These are phyloP conservation scores for Hesperophylax magnus DNA, from an alignment of 1,140 invertebrate species.

Conservation along the genomic window DNA sequence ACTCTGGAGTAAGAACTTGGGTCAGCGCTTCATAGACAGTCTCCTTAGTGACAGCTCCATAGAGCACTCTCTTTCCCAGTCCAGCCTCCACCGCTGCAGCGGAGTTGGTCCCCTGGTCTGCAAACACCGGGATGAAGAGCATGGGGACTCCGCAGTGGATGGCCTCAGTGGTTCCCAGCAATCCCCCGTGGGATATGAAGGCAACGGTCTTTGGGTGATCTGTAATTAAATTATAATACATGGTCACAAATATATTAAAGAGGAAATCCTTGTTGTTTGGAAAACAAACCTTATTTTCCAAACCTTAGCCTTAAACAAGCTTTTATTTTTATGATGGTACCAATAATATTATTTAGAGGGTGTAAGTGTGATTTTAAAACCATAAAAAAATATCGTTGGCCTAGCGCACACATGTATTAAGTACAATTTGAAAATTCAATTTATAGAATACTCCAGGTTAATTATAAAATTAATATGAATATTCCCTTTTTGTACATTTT, in stretches of 20 bases:
- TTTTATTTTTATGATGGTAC: too few relatives aligned
- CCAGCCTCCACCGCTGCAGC: slow-evolving; percentile 63
- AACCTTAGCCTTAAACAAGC: too few relatives aligned
- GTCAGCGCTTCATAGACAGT: slow-evolving; percentile 62
- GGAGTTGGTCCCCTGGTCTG: slow-evolving; percentile 73
- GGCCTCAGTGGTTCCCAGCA: slow-evolving; percentile 76
- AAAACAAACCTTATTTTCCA: too few relatives aligned
- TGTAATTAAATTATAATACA: slow-evolving; percentile 60
- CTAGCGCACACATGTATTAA: too few relatives aligned
- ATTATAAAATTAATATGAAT: too few relatives aligned
- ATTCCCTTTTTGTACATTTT: too few relatives aligned
- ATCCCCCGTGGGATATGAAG: slow-evolving; percentile 79
- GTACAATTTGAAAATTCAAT: too few relatives aligned
- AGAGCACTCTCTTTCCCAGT: slow-evolving; percentile 62
- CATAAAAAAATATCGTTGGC: too few relatives aligned
- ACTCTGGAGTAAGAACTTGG: slow-evolving; percentile 67
- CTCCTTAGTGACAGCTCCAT: slow-evolving; percentile 63
- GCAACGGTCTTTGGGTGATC: slow-evolving; percentile 76
- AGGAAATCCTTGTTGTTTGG: neutral
- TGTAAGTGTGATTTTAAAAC: too few relatives aligned
- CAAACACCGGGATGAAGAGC: slow-evolving; percentile 74
- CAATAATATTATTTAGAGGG: too few relatives aligned
- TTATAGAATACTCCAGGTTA: too few relatives aligned
- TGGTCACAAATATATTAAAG: neutral
- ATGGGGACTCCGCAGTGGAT: slow-evolving; percentile 77